Percentiles rank a stretch among this genome's conserved stretches.
Conservation (phyloP, 2,797 vertebrate species). For the Falco novaeseelandiae region DNA sequence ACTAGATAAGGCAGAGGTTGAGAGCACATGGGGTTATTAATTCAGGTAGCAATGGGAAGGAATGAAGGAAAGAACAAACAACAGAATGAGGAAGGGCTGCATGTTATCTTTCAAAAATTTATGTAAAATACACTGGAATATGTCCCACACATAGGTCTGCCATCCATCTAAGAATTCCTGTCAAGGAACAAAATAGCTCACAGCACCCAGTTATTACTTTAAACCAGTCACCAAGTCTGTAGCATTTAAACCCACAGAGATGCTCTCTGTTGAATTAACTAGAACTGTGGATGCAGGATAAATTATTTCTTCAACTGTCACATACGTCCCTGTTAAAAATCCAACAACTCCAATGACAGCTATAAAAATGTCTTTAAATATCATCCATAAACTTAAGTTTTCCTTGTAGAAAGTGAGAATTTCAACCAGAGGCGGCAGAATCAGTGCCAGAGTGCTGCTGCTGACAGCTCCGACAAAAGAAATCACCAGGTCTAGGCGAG, state of each 20-base stretch:
- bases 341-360: slow-evolving; percentile 82
- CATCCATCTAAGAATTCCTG: slow-evolving; percentile 3
- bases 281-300: slow-evolving; percentile 64
- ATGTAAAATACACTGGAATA: not conserved
- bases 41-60: not conserved
- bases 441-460: slow-evolving; percentile 87
- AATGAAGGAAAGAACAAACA: not conserved
- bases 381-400: slow-evolving; percentile 68
- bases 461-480: slow-evolving; percentile 86
- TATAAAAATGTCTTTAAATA: slow-evolving; percentile 85
- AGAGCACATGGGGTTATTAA: not conserved
- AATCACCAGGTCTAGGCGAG: slow-evolving; percentile 87
- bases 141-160: not conserved
- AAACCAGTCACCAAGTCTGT: slow-evolving; percentile 44
- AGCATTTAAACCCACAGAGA: slow-evolving; percentile 51
- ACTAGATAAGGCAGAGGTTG: not conserved
- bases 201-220: slow-evolving; percentile 26
- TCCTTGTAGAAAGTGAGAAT: slow-evolving; percentile 84
- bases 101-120: not conserved
- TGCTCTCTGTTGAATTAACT: not conserved
- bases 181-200: not conserved
- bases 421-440: slow-evolving; percentile 87
- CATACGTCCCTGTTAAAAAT: slow-evolving; percentile 86
- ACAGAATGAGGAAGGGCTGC: not conserved
- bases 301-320: slow-evolving; percentile 84